phyloP scores from a whole-genome alignment of 2,797 vertebrate species.

The Melanotaenia maccullochi region DNA sequence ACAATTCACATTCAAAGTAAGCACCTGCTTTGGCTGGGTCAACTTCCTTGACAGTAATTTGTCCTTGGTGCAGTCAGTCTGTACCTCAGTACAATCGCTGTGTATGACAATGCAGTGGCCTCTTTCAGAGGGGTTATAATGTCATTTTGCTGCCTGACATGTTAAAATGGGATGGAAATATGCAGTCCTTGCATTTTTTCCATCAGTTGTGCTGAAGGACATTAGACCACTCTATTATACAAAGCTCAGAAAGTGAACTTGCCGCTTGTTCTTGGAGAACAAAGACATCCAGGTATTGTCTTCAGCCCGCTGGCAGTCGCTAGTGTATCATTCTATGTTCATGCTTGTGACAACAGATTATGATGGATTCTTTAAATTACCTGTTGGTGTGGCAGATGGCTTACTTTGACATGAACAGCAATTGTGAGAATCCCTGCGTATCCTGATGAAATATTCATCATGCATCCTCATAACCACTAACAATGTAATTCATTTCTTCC shows the following conservation, averaged over 20 bases:
- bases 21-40: slow-evolving; percentile 49
- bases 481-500: slow-evolving; percentile 63
- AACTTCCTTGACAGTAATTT: slow-evolving; percentile 54
- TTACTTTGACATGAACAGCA: slow-evolving; percentile 64
- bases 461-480: slow-evolving; percentile 53
- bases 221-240: slow-evolving; percentile 1
- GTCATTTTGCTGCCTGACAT: slow-evolving; percentile 22
- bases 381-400: slow-evolving; percentile 74
- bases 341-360: slow-evolving; percentile 43
- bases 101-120: background rate
- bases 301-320: slow-evolving; percentile 26
- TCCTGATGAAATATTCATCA: slow-evolving; percentile 72
- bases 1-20: slow-evolving; percentile 55
- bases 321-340: slow-evolving; percentile 28
- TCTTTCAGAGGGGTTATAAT: slow-evolving; percentile 16
- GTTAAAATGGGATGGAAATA: slow-evolving; percentile 32
- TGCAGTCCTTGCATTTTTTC: slow-evolving; percentile 10
- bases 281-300: slow-evolving; percentile 31
- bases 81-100: slow-evolving; percentile 11
- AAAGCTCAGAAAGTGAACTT: slow-evolving; percentile 22
- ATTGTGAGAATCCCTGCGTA: slow-evolving; percentile 53
- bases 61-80: slow-evolving; percentile 54
- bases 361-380: slow-evolving; percentile 67
- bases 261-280: slow-evolving; percentile 19
- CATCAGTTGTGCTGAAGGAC: background rate